Evolutionary conservation across 92 coral and sea anemone species (phyloP).

Genomic region (Epizoanthus rinbou): DNA sequence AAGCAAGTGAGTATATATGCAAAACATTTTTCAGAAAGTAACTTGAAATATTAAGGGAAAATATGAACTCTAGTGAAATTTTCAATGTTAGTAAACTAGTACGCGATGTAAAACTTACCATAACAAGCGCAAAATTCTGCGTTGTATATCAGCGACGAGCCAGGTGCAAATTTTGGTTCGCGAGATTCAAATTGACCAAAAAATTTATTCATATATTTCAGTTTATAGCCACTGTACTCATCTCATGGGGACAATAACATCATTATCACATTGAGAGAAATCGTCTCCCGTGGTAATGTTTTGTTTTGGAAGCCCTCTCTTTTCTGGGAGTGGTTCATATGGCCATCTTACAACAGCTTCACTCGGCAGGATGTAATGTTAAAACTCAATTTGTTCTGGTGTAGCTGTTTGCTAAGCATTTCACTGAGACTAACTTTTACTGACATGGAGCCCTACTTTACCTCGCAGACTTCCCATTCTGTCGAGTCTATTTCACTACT

Average conservation of each 20-base stretch:
- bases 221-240: constrained; percentile 37
- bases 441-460: too few species aligned
- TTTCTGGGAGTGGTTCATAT: not conserved
- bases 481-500: too few species aligned
- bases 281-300: constrained; percentile 39
- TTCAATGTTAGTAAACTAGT: not conserved
- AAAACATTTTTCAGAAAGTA: not conserved
- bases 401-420: too few species aligned
- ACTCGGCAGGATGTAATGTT: constrained; percentile 8
- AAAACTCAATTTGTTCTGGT: too few species aligned
- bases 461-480: too few species aligned
- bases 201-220: constrained; percentile 41
- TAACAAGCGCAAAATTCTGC: not conserved
- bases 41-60: not conserved
- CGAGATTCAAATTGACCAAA: constrained; percentile 28
- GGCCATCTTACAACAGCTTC: not conserved
- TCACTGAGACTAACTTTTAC: too few species aligned
- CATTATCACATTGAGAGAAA: constrained; percentile 38
- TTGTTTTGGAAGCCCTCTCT: constrained; percentile 3
- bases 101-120: constrained; percentile 10
- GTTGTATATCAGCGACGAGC: not conserved
- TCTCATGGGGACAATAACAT: constrained; percentile 36
- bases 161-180: constrained; percentile 37
- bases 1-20: too few species aligned
- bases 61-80: not conserved